Percentiles rank a stretch among this genome's conserved stretches.
Conservation (phyloP, 2,888 invertebrate species). For the Morpho helenor region DNA sequence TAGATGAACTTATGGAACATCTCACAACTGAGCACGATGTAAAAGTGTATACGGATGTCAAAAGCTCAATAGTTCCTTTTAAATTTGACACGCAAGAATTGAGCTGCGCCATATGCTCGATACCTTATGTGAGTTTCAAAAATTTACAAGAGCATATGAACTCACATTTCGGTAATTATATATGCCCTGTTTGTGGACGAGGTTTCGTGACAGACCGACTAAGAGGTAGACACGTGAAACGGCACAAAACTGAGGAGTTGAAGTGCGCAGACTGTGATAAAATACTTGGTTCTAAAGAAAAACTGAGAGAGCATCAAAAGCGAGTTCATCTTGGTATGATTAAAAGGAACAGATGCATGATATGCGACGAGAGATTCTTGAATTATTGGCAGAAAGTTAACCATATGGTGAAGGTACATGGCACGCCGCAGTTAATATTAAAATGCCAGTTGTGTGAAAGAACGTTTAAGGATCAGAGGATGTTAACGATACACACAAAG, state of each 20-base stretch:
- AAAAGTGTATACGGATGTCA: slow-evolving; percentile 38
- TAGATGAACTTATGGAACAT: slow-evolving; percentile 43
- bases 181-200: slow-evolving; percentile 45
- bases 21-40: slow-evolving; percentile 37
- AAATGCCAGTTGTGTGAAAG: slow-evolving; percentile 52
- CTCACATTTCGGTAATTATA: slow-evolving; percentile 47
- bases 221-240: slow-evolving; percentile 35
- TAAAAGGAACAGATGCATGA: slow-evolving; percentile 42
- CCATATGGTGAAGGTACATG: slow-evolving; percentile 51
- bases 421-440: slow-evolving; percentile 37
- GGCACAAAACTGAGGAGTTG: slow-evolving; percentile 43
- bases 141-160: slow-evolving; percentile 57
- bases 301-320: slow-evolving; percentile 32
- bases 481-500: slow-evolving; percentile 44
- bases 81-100: slow-evolving; percentile 48
- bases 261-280: slow-evolving; percentile 49
- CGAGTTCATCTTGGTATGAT: slow-evolving; percentile 32
- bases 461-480: slow-evolving; percentile 44
- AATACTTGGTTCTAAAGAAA: slow-evolving; percentile 35
- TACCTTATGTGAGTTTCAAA: slow-evolving; percentile 45
- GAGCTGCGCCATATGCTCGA: slow-evolving; percentile 44
- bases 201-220: slow-evolving; percentile 43
- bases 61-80: slow-evolving; percentile 53
- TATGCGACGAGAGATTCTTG: slow-evolving; percentile 42
- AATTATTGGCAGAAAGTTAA: slow-evolving; percentile 49